Evolutionary conservation across 1,140 invertebrate genomes (phyloP).

Genomic region (Diachasma alloeum): DNA sequence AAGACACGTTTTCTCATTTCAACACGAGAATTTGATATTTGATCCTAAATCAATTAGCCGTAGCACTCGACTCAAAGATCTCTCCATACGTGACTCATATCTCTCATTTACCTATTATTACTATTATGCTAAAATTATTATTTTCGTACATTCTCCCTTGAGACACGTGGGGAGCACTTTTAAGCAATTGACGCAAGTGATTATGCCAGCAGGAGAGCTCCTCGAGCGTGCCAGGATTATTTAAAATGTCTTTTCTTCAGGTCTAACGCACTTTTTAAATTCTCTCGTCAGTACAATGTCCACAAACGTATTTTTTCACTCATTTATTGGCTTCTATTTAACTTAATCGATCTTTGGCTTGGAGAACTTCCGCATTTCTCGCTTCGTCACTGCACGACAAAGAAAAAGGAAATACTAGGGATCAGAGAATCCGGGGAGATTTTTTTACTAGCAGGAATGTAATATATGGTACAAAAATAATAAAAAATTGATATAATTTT

Average conservation of each 20-base stretch:
- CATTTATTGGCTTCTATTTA: constrained; percentile 25
- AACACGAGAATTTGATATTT: not conserved
- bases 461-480: constrained; percentile 14
- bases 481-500: not conserved
- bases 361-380: constrained; percentile 30
- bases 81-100: not conserved
- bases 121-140: not conserved
- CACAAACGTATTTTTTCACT: not conserved
- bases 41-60: not conserved
- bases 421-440: not conserved
- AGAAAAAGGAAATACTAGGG: not conserved
- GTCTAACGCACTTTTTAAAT: not conserved
- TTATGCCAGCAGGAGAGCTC: constrained; percentile 13
- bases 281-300: not conserved
- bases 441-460: not conserved
- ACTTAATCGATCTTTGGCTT: constrained; percentile 47
- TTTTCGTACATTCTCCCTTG: not conserved
- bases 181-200: not conserved
- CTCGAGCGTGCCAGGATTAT: not conserved
- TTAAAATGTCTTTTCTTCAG: not conserved
- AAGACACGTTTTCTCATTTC: not conserved
- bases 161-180: constrained; percentile 6
- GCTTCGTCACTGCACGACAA: constrained; percentile 10
- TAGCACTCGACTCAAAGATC: constrained; percentile 11
- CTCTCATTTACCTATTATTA: not conserved